Percentiles rank a stretch among this genome's conserved stretches.
phyloP scores from a whole-genome alignment of 1,140 invertebrate genomes.

The Lasioglossum baleicum region DNA sequence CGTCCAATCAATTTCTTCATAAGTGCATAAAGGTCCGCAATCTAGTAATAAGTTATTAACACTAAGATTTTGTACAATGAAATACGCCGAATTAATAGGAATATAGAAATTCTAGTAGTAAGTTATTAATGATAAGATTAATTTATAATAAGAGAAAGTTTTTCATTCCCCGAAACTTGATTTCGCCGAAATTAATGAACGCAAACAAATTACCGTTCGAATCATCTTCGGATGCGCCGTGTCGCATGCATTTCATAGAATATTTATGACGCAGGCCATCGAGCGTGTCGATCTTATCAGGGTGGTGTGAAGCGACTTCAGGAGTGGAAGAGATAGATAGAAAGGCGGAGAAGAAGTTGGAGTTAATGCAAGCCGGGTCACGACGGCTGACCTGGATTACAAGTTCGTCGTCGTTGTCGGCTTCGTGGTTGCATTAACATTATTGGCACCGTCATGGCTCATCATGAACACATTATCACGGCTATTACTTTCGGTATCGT shows the following conservation, averaged over 20 bases:
- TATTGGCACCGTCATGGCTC: slow-evolving; percentile 22
- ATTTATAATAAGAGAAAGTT: too few species aligned
- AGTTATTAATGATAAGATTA: too few species aligned
- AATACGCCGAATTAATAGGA: too few species aligned
- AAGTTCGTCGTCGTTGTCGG: slow-evolving; percentile 38
- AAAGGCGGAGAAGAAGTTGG: neutral
- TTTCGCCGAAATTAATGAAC: neutral
- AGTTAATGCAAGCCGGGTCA: slow-evolving; percentile 39
- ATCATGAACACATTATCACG: slow-evolving; percentile 43
- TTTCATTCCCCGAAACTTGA: neutral
- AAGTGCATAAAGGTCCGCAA: too few species aligned
- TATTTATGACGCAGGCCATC: slow-evolving; percentile 30
- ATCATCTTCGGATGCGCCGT: too few species aligned
- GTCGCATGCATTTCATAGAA: slow-evolving; percentile 20
- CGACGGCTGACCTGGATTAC: slow-evolving; percentile 37
- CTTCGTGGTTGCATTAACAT: slow-evolving; percentile 43
- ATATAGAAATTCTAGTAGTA: too few species aligned
- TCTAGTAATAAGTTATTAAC: too few species aligned
- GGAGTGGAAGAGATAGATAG: slow-evolving; percentile 5
- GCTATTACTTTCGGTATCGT: slow-evolving; percentile 17
- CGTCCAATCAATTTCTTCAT: too few species aligned
- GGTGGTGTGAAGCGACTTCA: slow-evolving; percentile 26
- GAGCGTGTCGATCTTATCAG: slow-evolving; percentile 38
- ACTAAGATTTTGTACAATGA: too few species aligned
- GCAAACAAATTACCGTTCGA: neutral